These are phyloP conservation scores for Decapterus maruadsi DNA, from an alignment of 2,797 vertebrate species.

Conservation along the genomic window DNA sequence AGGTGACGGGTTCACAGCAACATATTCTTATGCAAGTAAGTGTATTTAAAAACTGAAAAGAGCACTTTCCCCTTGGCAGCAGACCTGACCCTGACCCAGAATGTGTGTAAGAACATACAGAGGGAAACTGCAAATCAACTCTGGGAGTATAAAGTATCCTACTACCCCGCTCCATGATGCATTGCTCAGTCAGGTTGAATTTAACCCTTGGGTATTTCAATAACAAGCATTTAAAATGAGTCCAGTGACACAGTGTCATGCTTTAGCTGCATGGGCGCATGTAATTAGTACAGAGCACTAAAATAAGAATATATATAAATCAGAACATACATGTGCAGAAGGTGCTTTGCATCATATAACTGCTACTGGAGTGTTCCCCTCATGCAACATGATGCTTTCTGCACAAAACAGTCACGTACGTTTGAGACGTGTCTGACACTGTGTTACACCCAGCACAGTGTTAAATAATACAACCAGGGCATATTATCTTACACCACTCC, in stretches of 20 bases:
- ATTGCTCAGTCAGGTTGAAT: slow-evolving; percentile 13
- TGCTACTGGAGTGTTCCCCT: background rate
- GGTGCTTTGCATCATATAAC: background rate
- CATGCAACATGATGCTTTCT: background rate
- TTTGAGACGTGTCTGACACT: background rate
- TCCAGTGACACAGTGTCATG: background rate
- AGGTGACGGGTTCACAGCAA: slow-evolving; percentile 2
- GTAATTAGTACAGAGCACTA: too few species aligned
- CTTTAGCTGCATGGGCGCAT: background rate
- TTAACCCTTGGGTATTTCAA: slow-evolving; percentile 6
- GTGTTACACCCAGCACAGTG: background rate
- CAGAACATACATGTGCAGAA: background rate
- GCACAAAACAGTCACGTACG: background rate
- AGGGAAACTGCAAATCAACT: slow-evolving; percentile 41
- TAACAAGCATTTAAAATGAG: background rate
- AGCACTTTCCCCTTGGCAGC: slow-evolving; percentile 39
- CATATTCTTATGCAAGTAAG: slow-evolving; percentile 33
- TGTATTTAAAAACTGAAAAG: slow-evolving; percentile 51
- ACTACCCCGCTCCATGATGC: slow-evolving; percentile 35
- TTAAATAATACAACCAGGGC: background rate
- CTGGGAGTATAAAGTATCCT: slow-evolving; percentile 41
- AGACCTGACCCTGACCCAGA: slow-evolving; percentile 52
- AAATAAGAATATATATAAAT: too few species aligned
- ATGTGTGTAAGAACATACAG: slow-evolving; percentile 34
- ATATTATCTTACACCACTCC: background rate